phyloP scores from a whole-genome alignment of 92 coral and sea anemone species.

The Virgularia gustaviana region DNA sequence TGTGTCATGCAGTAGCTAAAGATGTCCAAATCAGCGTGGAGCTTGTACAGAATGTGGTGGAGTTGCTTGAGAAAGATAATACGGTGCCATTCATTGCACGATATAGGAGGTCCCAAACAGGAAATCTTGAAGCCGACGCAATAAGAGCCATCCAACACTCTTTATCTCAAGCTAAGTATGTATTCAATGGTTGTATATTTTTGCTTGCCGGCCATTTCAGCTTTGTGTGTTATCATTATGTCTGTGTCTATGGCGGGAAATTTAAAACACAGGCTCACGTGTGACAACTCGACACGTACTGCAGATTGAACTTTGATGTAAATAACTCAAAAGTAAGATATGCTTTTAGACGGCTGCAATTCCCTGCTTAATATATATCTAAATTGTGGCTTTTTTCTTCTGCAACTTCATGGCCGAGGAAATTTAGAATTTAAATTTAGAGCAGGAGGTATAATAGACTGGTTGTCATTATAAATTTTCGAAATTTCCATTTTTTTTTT shows the following conservation, averaged over 20 bases:
- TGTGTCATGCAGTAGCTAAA: constrained; percentile 53
- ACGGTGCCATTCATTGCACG: constrained; percentile 92
- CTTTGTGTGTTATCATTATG: neutral
- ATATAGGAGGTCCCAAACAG: constrained; percentile 72
- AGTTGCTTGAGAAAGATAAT: constrained; percentile 67
- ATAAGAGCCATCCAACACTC: constrained; percentile 67
- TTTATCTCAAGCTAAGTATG: constrained; percentile 61
- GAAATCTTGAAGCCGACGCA: constrained; percentile 70
- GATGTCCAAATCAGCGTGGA: constrained; percentile 39
- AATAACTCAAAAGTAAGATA: too few relatives aligned
- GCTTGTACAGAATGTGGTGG: constrained; percentile 51
- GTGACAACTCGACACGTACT: too few relatives aligned
- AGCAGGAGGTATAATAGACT: too few relatives aligned
- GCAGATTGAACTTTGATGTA: too few relatives aligned
- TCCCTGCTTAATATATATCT: too few relatives aligned
- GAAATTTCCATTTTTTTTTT: too few relatives aligned
- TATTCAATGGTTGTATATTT: neutral
- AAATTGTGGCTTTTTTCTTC: too few relatives aligned
- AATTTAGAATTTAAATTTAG: too few relatives aligned
- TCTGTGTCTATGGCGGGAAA: constrained; percentile 6
- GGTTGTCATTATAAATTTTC: too few relatives aligned
- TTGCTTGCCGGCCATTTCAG: neutral
- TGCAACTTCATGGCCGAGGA: too few relatives aligned
- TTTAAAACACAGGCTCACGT: too few relatives aligned
- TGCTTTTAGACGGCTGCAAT: too few relatives aligned